phyloP scores from a whole-genome alignment of 1,140 invertebrate species.

The Atta colombica region DNA sequence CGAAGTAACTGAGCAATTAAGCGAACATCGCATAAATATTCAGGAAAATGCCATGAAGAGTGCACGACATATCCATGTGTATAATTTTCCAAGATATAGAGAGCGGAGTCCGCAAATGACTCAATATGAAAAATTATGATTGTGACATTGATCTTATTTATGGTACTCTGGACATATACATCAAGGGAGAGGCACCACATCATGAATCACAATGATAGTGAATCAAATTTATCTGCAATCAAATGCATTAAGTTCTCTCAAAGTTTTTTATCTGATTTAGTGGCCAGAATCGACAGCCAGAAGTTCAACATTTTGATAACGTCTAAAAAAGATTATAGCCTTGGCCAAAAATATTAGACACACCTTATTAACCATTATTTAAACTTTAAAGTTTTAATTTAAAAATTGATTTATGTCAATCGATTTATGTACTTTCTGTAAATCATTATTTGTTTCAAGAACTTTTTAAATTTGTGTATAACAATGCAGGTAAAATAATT shows the following conservation, averaged over 20 bases:
- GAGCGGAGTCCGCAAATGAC: constrained; percentile 45
- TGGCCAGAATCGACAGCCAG: too few relatives aligned
- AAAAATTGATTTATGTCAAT: too few relatives aligned
- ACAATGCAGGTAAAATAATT: too few relatives aligned
- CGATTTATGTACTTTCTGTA: too few relatives aligned
- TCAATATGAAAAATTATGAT: constrained; percentile 65
- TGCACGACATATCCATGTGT: background rate
- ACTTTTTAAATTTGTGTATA: too few relatives aligned
- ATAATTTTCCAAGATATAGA: constrained; percentile 32
- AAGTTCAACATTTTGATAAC: background rate
- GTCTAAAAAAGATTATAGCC: background rate
- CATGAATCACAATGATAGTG: background rate
- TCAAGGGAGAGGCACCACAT: constrained; percentile 26
- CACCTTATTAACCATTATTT: too few relatives aligned
- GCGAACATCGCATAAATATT: background rate
- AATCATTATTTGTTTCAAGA: too few relatives aligned
- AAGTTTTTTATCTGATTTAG: background rate
- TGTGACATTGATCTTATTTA: constrained; percentile 54
- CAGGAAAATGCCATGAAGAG: background rate
- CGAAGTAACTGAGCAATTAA: constrained; percentile 8
- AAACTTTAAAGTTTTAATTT: too few relatives aligned
- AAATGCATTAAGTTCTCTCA: background rate
- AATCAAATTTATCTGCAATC: background rate
- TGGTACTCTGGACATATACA: constrained; percentile 49
- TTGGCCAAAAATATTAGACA: too few relatives aligned